These are phyloP conservation scores for Oikopleura dioica DNA, from an alignment of 23 tunicate species.

Conservation along the genomic window DNA sequence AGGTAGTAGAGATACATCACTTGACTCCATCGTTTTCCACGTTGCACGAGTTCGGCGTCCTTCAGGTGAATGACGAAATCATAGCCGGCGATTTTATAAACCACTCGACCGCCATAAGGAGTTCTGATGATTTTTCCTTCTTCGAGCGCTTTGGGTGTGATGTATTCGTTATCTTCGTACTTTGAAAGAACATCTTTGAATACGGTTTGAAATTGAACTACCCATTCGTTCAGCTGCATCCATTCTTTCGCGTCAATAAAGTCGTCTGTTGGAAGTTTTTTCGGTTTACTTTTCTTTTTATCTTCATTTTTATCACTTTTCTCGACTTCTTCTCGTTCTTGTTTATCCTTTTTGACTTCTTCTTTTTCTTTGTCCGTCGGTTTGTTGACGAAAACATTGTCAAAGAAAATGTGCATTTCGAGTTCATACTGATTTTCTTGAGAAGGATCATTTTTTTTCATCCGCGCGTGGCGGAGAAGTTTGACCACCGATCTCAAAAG, in stretches of 20 bases:
- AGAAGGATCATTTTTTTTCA: not conserved
- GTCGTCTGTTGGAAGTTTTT: too few species aligned
- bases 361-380: not conserved
- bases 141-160: not conserved
- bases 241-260: too few species aligned
- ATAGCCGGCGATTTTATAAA: not conserved
- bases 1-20: conserved; percentile 94
- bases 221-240: not conserved
- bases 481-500: not conserved
- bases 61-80: not conserved
- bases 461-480: not conserved
- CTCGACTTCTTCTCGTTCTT: too few species aligned
- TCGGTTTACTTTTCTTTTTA: too few species aligned
- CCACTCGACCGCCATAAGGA: conserved; percentile 9
- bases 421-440: not conserved
- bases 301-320: too few species aligned
- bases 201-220: not conserved
- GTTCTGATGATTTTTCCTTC: not conserved
- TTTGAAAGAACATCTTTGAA: too few species aligned
- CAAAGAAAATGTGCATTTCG: conserved; percentile 11
- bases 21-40: conserved; percentile 11
- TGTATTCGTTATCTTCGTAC: too few species aligned
- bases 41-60: not conserved
- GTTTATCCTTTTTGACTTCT: not conserved
- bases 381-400: not conserved